phyloP scores from a whole-genome alignment of 2,797 vertebrate genomes.

The Dipus sagitta region DNA sequence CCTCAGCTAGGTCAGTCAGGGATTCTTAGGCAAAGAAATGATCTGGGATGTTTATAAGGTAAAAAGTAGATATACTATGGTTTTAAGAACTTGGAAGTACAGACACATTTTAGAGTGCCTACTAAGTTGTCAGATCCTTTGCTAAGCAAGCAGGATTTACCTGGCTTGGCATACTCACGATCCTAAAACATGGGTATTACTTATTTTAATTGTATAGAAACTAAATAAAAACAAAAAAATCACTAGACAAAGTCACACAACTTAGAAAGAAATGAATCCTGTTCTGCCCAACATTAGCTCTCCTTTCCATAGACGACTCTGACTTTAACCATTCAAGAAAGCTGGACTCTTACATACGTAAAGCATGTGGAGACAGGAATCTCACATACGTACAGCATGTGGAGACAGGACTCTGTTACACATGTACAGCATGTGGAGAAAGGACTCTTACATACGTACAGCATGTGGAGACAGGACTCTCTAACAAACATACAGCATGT shows the following conservation, averaged over 20 bases:
- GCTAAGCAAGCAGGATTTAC: background rate
- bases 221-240: slow-evolving; percentile 6
- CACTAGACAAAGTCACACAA: slow-evolving; percentile 9
- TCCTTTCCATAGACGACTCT: slow-evolving; percentile 28
- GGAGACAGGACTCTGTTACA: too few relatives aligned
- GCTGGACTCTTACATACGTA: background rate
- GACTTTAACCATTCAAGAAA: slow-evolving; percentile 45
- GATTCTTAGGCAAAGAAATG: slow-evolving; percentile 17
- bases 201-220: background rate
- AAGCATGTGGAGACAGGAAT: background rate
- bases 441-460: too few relatives aligned
- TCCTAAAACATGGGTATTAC: background rate
- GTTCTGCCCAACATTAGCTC: slow-evolving; percentile 10
- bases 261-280: slow-evolving; percentile 37
- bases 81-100: background rate
- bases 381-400: too few relatives aligned
- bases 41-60: background rate
- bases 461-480: too few relatives aligned
- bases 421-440: too few relatives aligned
- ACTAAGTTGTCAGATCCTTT: background rate
- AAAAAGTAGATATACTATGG: background rate
- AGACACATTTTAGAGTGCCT: background rate
- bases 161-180: background rate
- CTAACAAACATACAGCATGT: too few relatives aligned
- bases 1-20: background rate